Base-by-base conservation (phyloP, 1,140 invertebrate genomes). In the Gryon sp. region DNA sequence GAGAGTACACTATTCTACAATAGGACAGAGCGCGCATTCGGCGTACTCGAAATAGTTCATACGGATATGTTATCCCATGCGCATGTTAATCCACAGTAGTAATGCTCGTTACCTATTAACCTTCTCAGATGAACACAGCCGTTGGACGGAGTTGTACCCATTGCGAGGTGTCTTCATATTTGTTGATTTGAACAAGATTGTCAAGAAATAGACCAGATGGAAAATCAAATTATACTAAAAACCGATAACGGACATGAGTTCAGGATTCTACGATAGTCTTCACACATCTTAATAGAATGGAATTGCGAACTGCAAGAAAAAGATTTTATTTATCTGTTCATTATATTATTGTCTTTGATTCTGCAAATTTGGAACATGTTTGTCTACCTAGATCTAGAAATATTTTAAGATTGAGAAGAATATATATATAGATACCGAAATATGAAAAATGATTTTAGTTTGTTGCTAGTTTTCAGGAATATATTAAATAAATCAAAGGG, bases 161-260 rank as follows among this genome's bases (percentile, higher is more conserved):
- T 14, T 55, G 0, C 14, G 78, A 86, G 50, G 82, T 84, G 4
- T 76, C 83, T 15, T 34, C 38, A 81, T 79, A 65, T 85, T 88
- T 26, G 72, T 79, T 59, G 62, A 86, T 41, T 85, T 82, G 48
- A 81, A 80, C 73, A 60, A 7, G n/a, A 9, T 66, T 11, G 81
- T 83, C 6, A 78, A 86, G 52, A 84, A 77, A 45, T 79, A 88
- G 74, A 70, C 76, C 14, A 59, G 76, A 36, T 32, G 15, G 3
- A 57, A 41, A 22, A 52, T 52, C 2, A 52, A 52, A 19, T 14
- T 16, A n/a, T n/a, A 0, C 28, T 52, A 12, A 12, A 52, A 52
- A 34, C 48, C 6, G 48, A 52, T 22, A 52, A 52, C 28, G 30
- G 32, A 0, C 34, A 32, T 2, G 48, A 52, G 22, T 52, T 52